These are phyloP conservation scores for Blennius ocellaris DNA, from an alignment of 2,113 vertebrate species.

Conservation along the genomic window DNA sequence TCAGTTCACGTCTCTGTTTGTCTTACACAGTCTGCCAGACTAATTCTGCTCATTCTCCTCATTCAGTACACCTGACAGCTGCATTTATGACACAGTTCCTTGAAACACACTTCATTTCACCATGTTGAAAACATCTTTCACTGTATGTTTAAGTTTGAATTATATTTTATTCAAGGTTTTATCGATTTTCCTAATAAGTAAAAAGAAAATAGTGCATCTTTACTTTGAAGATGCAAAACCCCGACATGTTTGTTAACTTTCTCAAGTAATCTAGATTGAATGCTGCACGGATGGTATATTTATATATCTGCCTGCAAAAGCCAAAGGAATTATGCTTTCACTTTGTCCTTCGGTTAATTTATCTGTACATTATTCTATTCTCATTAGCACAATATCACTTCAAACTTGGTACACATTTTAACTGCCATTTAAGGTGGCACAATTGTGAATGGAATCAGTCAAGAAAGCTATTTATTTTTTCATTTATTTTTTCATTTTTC, in stretches of 20 bases:
- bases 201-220: background rate
- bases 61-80: conserved; percentile 39
- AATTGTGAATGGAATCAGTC: too few species aligned
- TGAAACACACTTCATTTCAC: background rate
- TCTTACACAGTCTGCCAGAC: conserved; percentile 56
- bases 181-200: too few species aligned
- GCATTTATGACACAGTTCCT: conserved; percentile 35
- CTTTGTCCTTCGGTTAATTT: too few species aligned
- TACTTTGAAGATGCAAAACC: background rate
- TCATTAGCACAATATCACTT: too few species aligned
- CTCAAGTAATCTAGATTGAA: conserved; percentile 1
- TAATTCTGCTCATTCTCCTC: conserved; percentile 51
- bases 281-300: background rate
- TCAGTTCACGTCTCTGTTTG: conserved; percentile 65
- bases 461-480: too few species aligned
- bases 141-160: background rate
- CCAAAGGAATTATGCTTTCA: background rate
- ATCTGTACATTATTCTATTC: too few species aligned
- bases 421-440: too few species aligned
- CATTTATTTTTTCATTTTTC: too few species aligned
- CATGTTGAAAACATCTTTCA: background rate
- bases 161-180: background rate
- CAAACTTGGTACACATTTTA: too few species aligned
- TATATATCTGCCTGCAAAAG: background rate
- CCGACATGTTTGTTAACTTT: background rate